Evolutionary conservation across 2,888 invertebrate genomes (phyloP), one percentile per base, ranked within the genome.

Genomic region (Yponomeuta malinellus): DNA sequence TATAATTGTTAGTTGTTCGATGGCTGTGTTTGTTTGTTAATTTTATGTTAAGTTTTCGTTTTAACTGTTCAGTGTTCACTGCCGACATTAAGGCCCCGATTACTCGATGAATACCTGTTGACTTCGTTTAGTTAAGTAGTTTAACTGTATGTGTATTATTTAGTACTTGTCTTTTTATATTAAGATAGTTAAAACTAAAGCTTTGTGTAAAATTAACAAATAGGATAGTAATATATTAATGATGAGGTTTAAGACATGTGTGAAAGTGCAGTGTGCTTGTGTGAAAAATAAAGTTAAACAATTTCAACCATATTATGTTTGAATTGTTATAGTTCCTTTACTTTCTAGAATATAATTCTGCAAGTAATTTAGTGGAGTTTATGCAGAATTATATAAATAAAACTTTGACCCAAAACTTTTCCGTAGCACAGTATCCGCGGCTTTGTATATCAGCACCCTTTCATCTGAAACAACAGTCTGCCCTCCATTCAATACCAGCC

Each of bases 11-110:
- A 59, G 81, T 77, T 74, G 78, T 81, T 76, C 74, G 79, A 81
- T 83, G 92, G 91, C 92, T 91, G 91, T 90, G 91, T 91, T 89
- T 90, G 90, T 91, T 89, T 90, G 91, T 90, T 92, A 90, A 85
- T 91, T 91, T 92, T 90, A 90, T 89, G 90, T 92, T 92, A 89
- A 92, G 90, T 92, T 91, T 91, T 87, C 83, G 89, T 91, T 91
- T 90, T 84, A 88, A 87, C 84, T 77, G 78, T 82, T 78, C 76
- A 76, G 76, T 83, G 83, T 82, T 82, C 80, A 75, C 71, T 74
- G 76, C 90, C 88, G 90, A 83, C 92, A 90, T 91, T 92, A 91
- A 86, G 90, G 92, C 83, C 83, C 74, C 69, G 23, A 31, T 63
- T 2, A 48, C 43, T 69, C 43, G 33, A 71, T 23, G 68, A 63